A percentile compares a stretch with the other conserved stretches of the same genome.
Conservation (phyloP, 2,888 invertebrate species). For the Cantharis rustica region DNA sequence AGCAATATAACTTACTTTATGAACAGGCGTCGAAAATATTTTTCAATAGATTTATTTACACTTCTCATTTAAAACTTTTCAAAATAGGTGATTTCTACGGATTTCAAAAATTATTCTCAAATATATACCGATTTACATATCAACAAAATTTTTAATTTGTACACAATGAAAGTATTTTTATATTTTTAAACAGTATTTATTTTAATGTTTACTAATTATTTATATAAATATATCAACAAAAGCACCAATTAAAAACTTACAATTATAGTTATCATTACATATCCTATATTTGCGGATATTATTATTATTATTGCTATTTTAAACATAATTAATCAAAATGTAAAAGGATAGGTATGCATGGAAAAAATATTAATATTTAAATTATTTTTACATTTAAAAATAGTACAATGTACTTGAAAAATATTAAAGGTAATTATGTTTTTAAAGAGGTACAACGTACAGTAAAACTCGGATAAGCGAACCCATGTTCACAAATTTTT, state of each 20-base stretch:
- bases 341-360: not conserved
- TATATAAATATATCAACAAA: not conserved
- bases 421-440: too few species aligned
- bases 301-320: not conserved
- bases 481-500: too few species aligned
- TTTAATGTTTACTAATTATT: not conserved
- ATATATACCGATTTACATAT: too few species aligned
- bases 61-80: not conserved
- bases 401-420: too few species aligned
- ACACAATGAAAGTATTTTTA: not conserved
- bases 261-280: not conserved
- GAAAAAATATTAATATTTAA: not conserved
- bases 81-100: not conserved
- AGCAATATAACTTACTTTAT: not conserved
- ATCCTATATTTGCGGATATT: not conserved
- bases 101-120: too few species aligned
- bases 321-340: not conserved
- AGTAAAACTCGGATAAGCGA: too few species aligned
- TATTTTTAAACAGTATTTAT: not conserved
- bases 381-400: not conserved
- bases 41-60: not conserved
- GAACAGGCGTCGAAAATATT: not conserved
- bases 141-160: too few species aligned
- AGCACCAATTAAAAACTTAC: not conserved
- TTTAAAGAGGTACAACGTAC: too few species aligned